phyloP scores from a whole-genome alignment of 2,797 vertebrate species.

The Bufotes viridis region DNA sequence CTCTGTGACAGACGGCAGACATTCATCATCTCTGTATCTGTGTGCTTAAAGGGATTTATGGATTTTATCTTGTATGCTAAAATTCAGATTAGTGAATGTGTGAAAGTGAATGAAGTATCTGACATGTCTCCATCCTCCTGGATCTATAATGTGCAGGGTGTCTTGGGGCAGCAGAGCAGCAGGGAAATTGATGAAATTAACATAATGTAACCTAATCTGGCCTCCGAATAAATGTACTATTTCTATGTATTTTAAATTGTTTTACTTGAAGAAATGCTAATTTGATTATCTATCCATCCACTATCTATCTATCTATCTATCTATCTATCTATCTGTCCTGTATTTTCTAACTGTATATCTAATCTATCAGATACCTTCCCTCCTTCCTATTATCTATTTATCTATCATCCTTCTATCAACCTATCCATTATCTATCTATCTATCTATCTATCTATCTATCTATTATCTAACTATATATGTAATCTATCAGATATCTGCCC shows the following conservation, averaged over 20 bases:
- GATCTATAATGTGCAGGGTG: slow-evolving; percentile 58
- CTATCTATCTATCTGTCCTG: background rate
- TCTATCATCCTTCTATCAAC: too few species aligned
- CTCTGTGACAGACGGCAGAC: slow-evolving; percentile 26
- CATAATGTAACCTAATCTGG: slow-evolving; percentile 67
- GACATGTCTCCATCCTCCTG: slow-evolving; percentile 50
- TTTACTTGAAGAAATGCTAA: background rate
- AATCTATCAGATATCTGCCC: too few species aligned
- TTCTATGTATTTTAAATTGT: background rate
- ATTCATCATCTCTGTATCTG: slow-evolving; percentile 47
- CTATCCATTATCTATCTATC: too few species aligned
- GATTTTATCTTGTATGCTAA: slow-evolving; percentile 43
- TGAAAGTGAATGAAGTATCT: slow-evolving; percentile 62
- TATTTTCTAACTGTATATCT: background rate
- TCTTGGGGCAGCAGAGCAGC: slow-evolving; percentile 54
- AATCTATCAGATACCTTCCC: background rate
- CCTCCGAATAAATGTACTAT: slow-evolving; percentile 56
- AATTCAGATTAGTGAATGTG: slow-evolving; percentile 59
- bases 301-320: background rate
- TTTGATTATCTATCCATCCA: background rate
- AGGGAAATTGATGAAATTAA: slow-evolving; percentile 64
- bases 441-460: too few species aligned
- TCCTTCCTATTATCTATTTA: too few species aligned
- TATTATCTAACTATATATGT: too few species aligned
- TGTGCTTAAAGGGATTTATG: slow-evolving; percentile 47